Evolutionary conservation across 2,888 invertebrate species (phyloP).

Genomic region (Coleophora flavipennella): DNA sequence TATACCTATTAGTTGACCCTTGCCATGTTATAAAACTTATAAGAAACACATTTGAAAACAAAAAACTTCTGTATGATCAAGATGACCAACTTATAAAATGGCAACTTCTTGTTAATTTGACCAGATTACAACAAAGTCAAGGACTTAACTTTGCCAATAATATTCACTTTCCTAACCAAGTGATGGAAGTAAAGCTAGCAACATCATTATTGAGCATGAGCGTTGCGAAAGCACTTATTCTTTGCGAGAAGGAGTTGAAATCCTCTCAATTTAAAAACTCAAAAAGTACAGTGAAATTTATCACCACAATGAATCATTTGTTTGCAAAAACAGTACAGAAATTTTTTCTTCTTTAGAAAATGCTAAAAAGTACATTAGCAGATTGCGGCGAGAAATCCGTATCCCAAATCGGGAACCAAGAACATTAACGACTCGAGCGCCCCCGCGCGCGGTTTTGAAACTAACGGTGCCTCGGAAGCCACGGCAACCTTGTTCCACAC

Average conservation of each 20-base stretch:
- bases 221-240: conserved; percentile 5
- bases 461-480: too few species aligned
- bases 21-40: conserved; percentile 11
- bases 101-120: conserved; percentile 9
- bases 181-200: conserved; percentile 5
- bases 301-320: neutral
- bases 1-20: conserved; percentile 13
- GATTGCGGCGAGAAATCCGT: too few species aligned
- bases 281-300: neutral
- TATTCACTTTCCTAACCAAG: conserved; percentile 4
- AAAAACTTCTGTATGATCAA: conserved; percentile 7
- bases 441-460: too few species aligned
- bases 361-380: too few species aligned
- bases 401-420: too few species aligned
- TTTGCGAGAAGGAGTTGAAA: neutral
- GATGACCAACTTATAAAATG: conserved; percentile 8
- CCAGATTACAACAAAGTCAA: conserved; percentile 13
- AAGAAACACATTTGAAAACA: conserved; percentile 9
- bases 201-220: conserved; percentile 6
- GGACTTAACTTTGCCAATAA: conserved; percentile 6
- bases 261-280: neutral
- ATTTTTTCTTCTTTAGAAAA: too few species aligned
- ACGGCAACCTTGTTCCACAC: too few species aligned
- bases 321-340: neutral
- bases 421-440: too few species aligned